Conservation (phyloP, 2,113 vertebrate species). For the Eolophus roseicapilla region DNA sequence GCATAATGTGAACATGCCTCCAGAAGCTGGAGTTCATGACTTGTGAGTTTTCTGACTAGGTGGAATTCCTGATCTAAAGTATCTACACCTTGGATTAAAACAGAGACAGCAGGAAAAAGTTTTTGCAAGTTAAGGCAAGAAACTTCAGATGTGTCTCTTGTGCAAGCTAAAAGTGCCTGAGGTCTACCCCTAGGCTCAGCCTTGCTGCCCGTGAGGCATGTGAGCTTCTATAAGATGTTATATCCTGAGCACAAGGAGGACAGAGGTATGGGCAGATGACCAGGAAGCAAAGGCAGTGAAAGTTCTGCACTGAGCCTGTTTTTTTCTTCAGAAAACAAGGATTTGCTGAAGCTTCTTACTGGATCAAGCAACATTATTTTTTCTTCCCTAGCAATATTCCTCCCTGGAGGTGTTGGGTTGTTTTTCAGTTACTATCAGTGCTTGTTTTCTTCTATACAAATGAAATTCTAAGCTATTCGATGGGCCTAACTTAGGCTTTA, state of each 20-base stretch:
- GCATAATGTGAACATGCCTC: rapidly evolving
- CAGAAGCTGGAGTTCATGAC: neutral
- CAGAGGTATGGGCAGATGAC: neutral
- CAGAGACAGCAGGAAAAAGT: neutral
- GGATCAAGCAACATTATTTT: neutral
- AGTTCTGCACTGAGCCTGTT: neutral
- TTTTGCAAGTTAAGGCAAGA: neutral
- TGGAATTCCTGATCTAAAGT: neutral
- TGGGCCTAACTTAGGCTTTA: neutral
- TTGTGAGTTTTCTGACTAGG: neutral
- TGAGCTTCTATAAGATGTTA: neutral
- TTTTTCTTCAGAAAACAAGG: neutral
- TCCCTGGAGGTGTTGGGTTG: neutral
- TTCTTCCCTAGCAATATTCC: neutral
- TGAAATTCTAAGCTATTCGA: neutral
- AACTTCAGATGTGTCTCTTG: neutral
- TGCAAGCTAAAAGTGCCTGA: neutral
- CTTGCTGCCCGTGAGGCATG: neutral
- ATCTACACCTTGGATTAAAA: neutral
- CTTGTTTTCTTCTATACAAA: neutral
- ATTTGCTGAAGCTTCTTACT: neutral
- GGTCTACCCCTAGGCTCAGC: neutral
- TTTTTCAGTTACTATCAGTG: neutral
- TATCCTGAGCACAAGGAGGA: neutral
- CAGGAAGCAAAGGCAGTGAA: neutral